Evolutionary conservation across 1,140 invertebrate species (phyloP), one percentile per base, ranked within the genome.

Genomic region (Ips nitidus): DNA sequence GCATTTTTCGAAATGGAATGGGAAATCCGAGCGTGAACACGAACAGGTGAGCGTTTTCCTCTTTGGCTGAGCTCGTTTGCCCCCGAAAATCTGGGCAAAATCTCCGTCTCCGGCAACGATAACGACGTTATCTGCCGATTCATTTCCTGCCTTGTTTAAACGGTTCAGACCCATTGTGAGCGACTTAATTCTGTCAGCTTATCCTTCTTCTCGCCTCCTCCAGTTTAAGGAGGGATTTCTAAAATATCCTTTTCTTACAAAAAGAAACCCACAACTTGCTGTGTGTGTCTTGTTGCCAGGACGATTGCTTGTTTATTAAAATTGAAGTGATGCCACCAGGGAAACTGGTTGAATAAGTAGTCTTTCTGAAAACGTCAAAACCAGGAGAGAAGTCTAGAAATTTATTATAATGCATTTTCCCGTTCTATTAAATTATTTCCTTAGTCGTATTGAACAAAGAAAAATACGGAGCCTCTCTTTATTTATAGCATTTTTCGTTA

Each of bases 51-150:
- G 60, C 56, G 66, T 59, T 68, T 68, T 68, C 22, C 22, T 22
- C 66, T 68, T 57, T 59, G 57, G 43, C 57, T 60, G 39, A 52
- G 66, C 66, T 68, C 66, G 53, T 68, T 68, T 68, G 66, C 66
- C 22, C 22, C 22, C 66, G 66, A 68, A 68, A 68, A 68, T 68
- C 68, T 62, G 67, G 22, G 52, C 67, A 37, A 62, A 56, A 45
- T 63, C 60, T 55, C 38, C 60, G 52, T 63, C 41, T 56, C 38
- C 45, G 22, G 22, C 22, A 52, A 52, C 42, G 69, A 68, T 73
- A 73, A 73, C 63, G 69, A 73, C 62, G 69, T 63, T 63, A 66
- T 71, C 69, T 66, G 57, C 57, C 63, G 69, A 71, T 71, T 64
- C 69, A 66, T 70, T 73, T 70, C 63, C 59, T 60, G 64, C 43